These are phyloP conservation scores for Opisthograptis luteolata DNA, from an alignment of 2,888 invertebrate species.

Conservation along the genomic window DNA sequence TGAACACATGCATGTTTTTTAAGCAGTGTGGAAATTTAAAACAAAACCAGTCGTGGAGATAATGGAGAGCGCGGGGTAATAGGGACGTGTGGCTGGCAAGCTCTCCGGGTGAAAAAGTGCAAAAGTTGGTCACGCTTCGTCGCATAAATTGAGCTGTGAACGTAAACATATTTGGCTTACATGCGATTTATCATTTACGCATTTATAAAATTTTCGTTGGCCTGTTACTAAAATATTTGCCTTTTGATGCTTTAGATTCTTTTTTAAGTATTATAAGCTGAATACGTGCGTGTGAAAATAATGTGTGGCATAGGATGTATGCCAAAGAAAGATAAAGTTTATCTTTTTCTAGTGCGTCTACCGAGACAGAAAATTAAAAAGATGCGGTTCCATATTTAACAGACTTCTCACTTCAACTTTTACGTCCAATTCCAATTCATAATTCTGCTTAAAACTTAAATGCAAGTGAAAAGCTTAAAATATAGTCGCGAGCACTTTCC, in stretches of 20 bases:
- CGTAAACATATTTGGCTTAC: slow-evolving; percentile 15
- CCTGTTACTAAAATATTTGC: not conserved
- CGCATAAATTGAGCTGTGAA: slow-evolving; percentile 52
- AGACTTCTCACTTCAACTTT: slow-evolving; percentile 55
- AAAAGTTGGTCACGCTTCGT: slow-evolving; percentile 66
- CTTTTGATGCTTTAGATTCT: too few species aligned
- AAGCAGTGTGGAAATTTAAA: slow-evolving; percentile 70
- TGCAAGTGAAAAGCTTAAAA: slow-evolving; percentile 73
- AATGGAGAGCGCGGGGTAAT: slow-evolving; percentile 77
- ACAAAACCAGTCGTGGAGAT: slow-evolving; percentile 75
- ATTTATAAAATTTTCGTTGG: slow-evolving; percentile 24
- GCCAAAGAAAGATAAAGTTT: not conserved
- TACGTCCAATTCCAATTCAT: slow-evolving; percentile 67
- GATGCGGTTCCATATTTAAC: slow-evolving; percentile 39
- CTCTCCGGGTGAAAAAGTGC: slow-evolving; percentile 75
- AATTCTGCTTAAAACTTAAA: slow-evolving; percentile 72
- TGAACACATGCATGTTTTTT: slow-evolving; percentile 54
- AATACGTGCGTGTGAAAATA: too few species aligned
- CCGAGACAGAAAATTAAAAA: slow-evolving; percentile 11
- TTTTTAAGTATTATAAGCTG: too few species aligned
- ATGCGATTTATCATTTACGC: slow-evolving; percentile 37
- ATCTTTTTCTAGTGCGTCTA: slow-evolving; percentile 13
- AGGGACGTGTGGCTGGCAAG: slow-evolving; percentile 78
- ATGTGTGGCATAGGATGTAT: not conserved
- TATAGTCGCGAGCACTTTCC: slow-evolving; percentile 63